Percentiles rank a stretch among this genome's conserved stretches.
Conservation (phyloP, 2,888 invertebrate species). For the Sphaerophoria taeniata region DNA sequence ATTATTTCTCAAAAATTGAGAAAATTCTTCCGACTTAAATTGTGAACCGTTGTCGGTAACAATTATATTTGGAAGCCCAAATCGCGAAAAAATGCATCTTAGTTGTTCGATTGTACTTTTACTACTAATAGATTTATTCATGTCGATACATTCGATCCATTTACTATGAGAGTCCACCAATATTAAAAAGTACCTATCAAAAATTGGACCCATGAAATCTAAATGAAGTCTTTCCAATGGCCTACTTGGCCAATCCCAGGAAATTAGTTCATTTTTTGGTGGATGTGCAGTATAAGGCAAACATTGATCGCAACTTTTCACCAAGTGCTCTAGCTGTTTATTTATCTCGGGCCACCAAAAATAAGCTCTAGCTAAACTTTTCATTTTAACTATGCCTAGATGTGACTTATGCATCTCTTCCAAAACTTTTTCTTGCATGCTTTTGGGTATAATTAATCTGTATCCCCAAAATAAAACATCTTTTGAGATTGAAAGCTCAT, state of each 20-base stretch:
- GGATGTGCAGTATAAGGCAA: not conserved
- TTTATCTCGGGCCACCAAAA: conserved; percentile 30
- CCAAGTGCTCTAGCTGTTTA: not conserved
- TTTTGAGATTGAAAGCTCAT: not conserved
- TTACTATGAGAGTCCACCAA: conserved; percentile 20
- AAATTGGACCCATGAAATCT: not conserved
- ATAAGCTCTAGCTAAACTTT: not conserved
- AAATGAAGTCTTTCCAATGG: not conserved
- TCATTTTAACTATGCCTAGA: too few species aligned
- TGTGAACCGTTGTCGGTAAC: not conserved
- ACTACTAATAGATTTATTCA: conserved; percentile 15
- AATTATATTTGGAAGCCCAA: conserved; percentile 5
- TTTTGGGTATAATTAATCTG: conserved; percentile 15
- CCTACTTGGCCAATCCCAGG: not conserved
- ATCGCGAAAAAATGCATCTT: not conserved
- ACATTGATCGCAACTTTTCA: not conserved
- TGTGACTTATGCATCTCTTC: conserved; percentile 20
- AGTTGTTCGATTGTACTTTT: conserved; percentile 21
- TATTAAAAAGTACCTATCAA: not conserved
- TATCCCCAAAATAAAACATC: conserved; percentile 9
- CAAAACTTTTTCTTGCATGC: not conserved
- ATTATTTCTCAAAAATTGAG: conserved; percentile 3
- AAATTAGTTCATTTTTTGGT: not conserved
- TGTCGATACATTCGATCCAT: conserved; percentile 24
- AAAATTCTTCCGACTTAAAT: conserved; percentile 9